Conservation (phyloP, 2,113 vertebrate genomes). For the Forbesichthys papilliferus region DNA sequence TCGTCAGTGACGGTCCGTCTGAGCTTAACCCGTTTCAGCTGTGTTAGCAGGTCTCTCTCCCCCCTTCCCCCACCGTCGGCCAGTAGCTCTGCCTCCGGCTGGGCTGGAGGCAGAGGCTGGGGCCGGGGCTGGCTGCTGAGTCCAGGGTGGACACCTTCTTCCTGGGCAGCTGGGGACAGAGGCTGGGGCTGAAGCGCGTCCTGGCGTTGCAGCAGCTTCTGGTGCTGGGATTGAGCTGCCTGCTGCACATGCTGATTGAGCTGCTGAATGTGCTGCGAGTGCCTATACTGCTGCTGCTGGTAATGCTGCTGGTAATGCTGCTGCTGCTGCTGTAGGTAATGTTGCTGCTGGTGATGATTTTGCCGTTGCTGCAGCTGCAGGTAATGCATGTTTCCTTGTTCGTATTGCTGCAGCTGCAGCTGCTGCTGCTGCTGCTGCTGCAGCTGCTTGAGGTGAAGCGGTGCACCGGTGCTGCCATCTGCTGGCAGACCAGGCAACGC, state of each 20-base stretch:
- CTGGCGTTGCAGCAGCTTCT: conserved; percentile 17
- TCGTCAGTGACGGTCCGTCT: conserved; percentile 76
- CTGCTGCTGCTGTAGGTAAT: conserved; percentile 19
- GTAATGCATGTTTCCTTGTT: not conserved
- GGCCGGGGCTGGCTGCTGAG: conserved; percentile 49
- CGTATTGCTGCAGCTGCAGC: not conserved
- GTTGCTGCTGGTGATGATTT: conserved; percentile 25
- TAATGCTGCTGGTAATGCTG: conserved; percentile 16
- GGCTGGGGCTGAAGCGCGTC: conserved; percentile 76
- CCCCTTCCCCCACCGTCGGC: not conserved
- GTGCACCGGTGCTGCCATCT: conserved; percentile 38
- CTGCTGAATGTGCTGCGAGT: conserved; percentile 19
- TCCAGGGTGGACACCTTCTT: conserved; percentile 6
- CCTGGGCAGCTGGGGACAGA: conserved; percentile 64
- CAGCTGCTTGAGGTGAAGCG: conserved; percentile 43
- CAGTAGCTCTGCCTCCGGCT: conserved; percentile 8
- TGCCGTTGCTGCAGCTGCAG: conserved; percentile 9
- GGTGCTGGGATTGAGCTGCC: conserved; percentile 7
- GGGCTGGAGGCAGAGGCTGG: not conserved
- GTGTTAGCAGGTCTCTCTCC: conserved; percentile 65
- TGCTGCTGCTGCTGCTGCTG: conserved; percentile 22
- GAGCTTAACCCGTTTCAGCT: conserved; percentile 74
- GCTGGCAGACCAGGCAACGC: conserved; percentile 44
- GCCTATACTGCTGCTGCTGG: conserved; percentile 2
- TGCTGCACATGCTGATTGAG: conserved; percentile 11